These are phyloP conservation scores for Ophioderma brevispina DNA, from an alignment of 35 echinoderm and acorn worm genomes.

Conservation along the genomic window DNA sequence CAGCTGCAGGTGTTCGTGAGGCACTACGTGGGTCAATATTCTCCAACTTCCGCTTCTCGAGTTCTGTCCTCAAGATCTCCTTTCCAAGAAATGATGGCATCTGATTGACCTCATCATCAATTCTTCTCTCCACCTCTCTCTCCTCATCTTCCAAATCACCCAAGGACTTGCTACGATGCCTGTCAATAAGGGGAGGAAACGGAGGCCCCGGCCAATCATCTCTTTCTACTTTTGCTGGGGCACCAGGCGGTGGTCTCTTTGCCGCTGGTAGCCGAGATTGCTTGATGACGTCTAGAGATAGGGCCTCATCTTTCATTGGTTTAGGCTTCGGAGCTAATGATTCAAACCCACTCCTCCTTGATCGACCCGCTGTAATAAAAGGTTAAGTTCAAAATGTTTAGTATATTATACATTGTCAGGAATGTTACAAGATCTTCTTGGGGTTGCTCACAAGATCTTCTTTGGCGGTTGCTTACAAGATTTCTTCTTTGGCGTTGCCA, in stretches of 20 bases:
- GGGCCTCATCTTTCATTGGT: constrained; percentile 74
- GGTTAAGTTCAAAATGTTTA: too few species aligned
- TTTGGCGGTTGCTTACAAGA: too few species aligned
- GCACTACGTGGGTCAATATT: constrained; percentile 91
- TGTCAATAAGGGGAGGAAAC: constrained; percentile 47
- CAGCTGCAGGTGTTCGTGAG: constrained; percentile 89
- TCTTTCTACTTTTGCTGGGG: constrained; percentile 74
- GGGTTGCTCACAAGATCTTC: too few species aligned
- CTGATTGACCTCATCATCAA: constrained; percentile 56
- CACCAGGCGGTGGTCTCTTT: constrained; percentile 69
- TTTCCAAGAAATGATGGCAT: constrained; percentile 77
- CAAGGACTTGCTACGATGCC: constrained; percentile 71
- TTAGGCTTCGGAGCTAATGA: constrained; percentile 72
- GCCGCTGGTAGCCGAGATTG: constrained; percentile 82
- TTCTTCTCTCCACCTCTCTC: constrained; percentile 35
- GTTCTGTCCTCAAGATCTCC: constrained; percentile 75
- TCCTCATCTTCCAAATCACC: constrained; percentile 66
- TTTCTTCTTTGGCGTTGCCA: too few species aligned
- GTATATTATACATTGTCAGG: too few species aligned
- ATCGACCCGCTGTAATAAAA: constrained; percentile 51
- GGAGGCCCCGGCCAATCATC: constrained; percentile 89
- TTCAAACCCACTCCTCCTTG: constrained; percentile 84
- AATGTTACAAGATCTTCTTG: too few species aligned
- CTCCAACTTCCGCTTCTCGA: constrained; percentile 69
- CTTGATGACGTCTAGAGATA: constrained; percentile 78